Evolutionary conservation across 2,113 vertebrate species (phyloP).

Genomic region (Nematolebias whitei): DNA sequence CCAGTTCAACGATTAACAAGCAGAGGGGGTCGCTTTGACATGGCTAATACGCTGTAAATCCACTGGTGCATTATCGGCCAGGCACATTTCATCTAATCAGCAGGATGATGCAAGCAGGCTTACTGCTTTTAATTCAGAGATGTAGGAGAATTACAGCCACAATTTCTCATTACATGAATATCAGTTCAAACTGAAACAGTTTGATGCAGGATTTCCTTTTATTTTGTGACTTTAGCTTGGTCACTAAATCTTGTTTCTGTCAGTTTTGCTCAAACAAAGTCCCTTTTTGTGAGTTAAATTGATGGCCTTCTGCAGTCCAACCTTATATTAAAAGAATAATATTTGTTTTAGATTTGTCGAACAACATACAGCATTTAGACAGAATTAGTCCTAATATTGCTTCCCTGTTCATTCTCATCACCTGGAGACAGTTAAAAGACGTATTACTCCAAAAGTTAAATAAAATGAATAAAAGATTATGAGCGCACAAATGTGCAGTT

Average conservation of each 20-base stretch:
- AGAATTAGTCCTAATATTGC: too few relatives aligned
- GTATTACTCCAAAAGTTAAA: background rate
- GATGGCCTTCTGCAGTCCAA: too few relatives aligned
- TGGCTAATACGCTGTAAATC: conserved; percentile 77
- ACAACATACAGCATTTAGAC: too few relatives aligned
- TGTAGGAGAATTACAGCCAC: conserved; percentile 60
- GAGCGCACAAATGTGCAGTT: too few relatives aligned
- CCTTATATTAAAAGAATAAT: too few relatives aligned
- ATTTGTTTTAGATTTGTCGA: too few relatives aligned
- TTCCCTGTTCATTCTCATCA: too few relatives aligned
- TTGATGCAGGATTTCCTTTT: conserved; percentile 41
- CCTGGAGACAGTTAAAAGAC: too few relatives aligned
- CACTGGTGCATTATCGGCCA: conserved; percentile 77
- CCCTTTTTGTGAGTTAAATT: too few relatives aligned
- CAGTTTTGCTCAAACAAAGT: conserved; percentile 13
- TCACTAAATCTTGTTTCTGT: conserved; percentile 32
- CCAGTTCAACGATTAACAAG: conserved; percentile 68
- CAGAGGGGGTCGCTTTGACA: conserved; percentile 69
- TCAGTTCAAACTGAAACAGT: conserved; percentile 45
- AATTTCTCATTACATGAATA: conserved; percentile 58
- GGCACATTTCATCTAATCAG: conserved; percentile 81
- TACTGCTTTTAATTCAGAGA: conserved; percentile 76
- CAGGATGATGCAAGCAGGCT: conserved; percentile 78
- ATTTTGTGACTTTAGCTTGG: conserved; percentile 23
- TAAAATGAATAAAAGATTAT: background rate